A percentile compares a stretch with the other conserved stretches of the same genome.
phyloP scores from a whole-genome alignment of 2,797 vertebrate genomes.

The Propithecus perrieri region DNA sequence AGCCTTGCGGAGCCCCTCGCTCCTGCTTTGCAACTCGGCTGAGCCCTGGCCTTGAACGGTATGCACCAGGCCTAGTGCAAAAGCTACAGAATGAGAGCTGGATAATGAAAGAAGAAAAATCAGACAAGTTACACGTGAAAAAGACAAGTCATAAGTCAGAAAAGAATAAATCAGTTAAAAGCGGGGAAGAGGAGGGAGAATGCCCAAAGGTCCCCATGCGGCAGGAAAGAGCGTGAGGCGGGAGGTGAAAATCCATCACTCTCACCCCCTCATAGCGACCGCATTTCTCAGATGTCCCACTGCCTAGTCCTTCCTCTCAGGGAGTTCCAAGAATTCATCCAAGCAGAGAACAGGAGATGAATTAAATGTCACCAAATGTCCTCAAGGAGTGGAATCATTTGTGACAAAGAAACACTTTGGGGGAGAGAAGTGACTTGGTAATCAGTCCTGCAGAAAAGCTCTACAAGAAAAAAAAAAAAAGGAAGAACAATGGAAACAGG shows the following conservation, averaged over 20 bases:
- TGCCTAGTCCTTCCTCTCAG: neutral
- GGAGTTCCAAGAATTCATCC: neutral
- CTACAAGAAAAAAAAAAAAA: neutral
- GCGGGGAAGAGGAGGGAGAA: neutral
- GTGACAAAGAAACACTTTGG: constrained; percentile 31
- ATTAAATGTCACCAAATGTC: constrained; percentile 52
- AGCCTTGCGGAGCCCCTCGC: neutral
- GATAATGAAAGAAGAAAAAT: neutral
- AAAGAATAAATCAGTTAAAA: constrained; percentile 12
- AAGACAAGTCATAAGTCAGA: constrained; percentile 18
- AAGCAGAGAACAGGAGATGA: constrained; percentile 57
- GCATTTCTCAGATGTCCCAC: neutral
- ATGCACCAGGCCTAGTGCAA: fast-evolving
- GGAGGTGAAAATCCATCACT: neutral
- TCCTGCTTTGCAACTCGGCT: neutral
- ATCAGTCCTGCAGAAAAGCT: constrained; percentile 21
- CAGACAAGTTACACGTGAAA: neutral
- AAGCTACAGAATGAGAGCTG: neutral
- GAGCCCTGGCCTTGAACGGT: neutral
- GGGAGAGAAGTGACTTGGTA: neutral
- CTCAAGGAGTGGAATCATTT: constrained; percentile 25
- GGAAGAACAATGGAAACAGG: neutral
- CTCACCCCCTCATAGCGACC: neutral
- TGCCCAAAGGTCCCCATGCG: neutral
- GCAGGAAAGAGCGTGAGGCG: neutral